Evolutionary conservation across 1,140 invertebrate genomes (phyloP).

Genomic region (Dinoponera quadriceps): DNA sequence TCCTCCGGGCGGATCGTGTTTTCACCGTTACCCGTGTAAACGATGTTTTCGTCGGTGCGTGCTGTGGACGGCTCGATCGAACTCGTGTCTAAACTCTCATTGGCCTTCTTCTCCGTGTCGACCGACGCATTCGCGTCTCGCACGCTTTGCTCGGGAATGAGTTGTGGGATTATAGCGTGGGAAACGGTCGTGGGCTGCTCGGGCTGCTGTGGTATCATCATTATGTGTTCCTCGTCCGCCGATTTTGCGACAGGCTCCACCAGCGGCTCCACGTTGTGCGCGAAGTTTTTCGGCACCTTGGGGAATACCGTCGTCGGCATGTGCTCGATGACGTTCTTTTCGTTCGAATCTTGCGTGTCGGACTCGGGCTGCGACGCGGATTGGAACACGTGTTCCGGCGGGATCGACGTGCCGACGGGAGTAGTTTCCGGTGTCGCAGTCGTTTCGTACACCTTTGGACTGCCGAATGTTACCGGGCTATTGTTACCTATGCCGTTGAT

Average conservation of each 20-base stretch:
- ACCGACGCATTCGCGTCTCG: constrained; percentile 7
- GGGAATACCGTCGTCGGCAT: constrained; percentile 70
- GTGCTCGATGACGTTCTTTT: constrained; percentile 73
- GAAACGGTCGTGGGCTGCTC: constrained; percentile 59
- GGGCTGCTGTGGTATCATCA: constrained; percentile 69
- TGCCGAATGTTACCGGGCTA: background rate
- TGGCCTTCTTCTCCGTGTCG: constrained; percentile 4
- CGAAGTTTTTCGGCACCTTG: constrained; percentile 79
- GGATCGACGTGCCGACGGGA: background rate
- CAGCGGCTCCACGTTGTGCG: constrained; percentile 78
- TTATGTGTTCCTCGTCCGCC: constrained; percentile 67
- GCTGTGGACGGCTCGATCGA: constrained; percentile 17
- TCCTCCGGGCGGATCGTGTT: constrained; percentile 31
- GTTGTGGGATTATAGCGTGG: constrained; percentile 78
- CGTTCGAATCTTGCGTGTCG: constrained; percentile 64
- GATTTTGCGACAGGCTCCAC: constrained; percentile 69
- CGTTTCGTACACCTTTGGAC: constrained; percentile 12
- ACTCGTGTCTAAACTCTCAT: background rate
- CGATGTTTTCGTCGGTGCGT: constrained; percentile 46
- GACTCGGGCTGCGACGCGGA: background rate
- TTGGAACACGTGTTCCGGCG: background rate
- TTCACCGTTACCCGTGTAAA: background rate
- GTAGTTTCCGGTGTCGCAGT: constrained; percentile 10
- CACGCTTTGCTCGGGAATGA: constrained; percentile 75
- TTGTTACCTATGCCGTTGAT: constrained; percentile 31